Percentiles rank a stretch among this genome's conserved stretches.
Conservation (phyloP, 2,888 invertebrate genomes). For the Cantharis flavilabris region DNA sequence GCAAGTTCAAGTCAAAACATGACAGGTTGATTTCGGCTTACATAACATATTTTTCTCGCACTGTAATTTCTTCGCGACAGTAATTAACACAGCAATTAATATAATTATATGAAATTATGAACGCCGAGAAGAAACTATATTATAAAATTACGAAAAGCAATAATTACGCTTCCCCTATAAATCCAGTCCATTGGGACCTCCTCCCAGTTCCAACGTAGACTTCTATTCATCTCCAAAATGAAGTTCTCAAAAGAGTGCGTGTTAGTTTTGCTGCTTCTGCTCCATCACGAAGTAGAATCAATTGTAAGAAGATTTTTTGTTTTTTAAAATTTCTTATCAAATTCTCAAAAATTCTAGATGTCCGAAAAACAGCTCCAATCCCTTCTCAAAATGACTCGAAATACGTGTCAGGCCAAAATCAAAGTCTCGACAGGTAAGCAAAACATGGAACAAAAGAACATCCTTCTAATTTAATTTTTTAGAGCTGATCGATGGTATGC, state of each 20-base stretch:
- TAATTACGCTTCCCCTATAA: background rate
- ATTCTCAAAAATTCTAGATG: background rate
- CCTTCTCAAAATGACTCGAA: background rate
- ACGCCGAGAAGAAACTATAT: background rate
- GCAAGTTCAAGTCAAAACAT: no score
- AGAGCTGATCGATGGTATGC: slow-evolving; percentile 38
- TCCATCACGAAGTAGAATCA: background rate
- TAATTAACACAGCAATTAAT: background rate
- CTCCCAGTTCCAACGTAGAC: background rate
- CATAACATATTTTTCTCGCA: background rate
- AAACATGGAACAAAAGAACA: no score
- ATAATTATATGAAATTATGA: background rate
- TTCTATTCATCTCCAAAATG: background rate
- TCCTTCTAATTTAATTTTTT: background rate
- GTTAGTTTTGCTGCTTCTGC: background rate
- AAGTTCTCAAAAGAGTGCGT: background rate
- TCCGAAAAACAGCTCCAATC: background rate
- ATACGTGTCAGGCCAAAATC: background rate
- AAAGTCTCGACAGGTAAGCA: background rate
- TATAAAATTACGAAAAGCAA: background rate
- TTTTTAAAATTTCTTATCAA: no score
- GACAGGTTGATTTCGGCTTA: no score
- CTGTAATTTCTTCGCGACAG: background rate
- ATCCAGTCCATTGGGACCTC: background rate
- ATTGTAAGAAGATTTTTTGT: background rate